A percentile compares a stretch with the other conserved stretches of the same genome.
phyloP scores from a whole-genome alignment of 2,888 invertebrate genomes.

The Pyrrhosoma nymphula region DNA sequence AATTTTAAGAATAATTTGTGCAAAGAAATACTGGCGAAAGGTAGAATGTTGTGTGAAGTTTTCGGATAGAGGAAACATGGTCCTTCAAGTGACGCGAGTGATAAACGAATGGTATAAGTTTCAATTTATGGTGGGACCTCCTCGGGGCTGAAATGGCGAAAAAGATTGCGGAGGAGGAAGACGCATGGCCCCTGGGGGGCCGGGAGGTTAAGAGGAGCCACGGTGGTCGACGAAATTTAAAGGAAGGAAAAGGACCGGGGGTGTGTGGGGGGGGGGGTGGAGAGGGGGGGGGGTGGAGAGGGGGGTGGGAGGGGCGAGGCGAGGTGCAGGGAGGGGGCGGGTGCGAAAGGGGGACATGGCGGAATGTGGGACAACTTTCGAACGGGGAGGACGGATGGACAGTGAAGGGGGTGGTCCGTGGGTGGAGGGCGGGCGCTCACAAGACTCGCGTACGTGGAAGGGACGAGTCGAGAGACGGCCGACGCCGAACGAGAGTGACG shows the following conservation, averaged over 20 bases:
- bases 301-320: not conserved
- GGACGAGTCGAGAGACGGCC: not conserved
- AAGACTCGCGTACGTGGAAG: not conserved
- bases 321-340: not conserved
- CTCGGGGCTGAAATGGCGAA: not conserved
- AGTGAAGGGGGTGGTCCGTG: not conserved
- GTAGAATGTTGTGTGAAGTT: too few species aligned
- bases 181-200: not conserved
- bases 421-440: not conserved
- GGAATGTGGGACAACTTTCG: conserved; percentile 45
- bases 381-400: not conserved
- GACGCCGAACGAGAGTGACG: not conserved
- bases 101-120: too few species aligned
- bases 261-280: not conserved
- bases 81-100: too few species aligned
- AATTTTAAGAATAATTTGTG: too few species aligned
- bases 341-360: not conserved
- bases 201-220: not conserved
- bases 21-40: too few species aligned
- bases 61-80: too few species aligned
- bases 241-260: too few species aligned
- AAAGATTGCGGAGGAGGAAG: not conserved
- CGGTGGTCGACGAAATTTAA: too few species aligned
- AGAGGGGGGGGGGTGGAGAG: not conserved
- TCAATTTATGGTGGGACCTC: too few species aligned